phyloP scores from a whole-genome alignment of 2,113 vertebrate genomes.

The Rhea americana region DNA sequence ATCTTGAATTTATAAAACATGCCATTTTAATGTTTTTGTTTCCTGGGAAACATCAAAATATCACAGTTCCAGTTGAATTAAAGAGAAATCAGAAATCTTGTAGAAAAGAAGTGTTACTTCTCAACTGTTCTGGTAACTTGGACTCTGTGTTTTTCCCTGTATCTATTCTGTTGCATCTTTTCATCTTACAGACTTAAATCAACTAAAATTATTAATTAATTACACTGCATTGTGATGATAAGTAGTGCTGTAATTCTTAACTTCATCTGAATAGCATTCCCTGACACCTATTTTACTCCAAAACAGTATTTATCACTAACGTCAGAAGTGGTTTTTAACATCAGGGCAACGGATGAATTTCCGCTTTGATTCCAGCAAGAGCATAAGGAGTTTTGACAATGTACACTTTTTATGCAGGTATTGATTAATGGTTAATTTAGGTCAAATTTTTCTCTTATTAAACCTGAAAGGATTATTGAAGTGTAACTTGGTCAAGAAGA shows the following conservation, averaged over 20 bases:
- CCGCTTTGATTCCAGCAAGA: neutral
- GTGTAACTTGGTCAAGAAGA: neutral
- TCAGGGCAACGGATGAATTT: neutral
- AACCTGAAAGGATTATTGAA: neutral
- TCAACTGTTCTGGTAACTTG: neutral
- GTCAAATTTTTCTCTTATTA: neutral
- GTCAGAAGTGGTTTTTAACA: accelerated
- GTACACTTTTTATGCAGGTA: neutral
- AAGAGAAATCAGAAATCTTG: neutral
- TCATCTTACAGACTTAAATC: neutral
- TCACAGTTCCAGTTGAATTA: neutral
- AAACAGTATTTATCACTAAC: neutral
- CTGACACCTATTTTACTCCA: neutral
- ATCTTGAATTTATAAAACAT: neutral
- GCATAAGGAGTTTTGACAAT: neutral
- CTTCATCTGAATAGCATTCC: neutral
- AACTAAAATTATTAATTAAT: too few relatives aligned
- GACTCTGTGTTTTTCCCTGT: neutral
- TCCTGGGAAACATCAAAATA: neutral
- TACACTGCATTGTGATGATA: neutral
- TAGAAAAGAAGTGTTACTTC: neutral
- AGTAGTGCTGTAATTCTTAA: neutral
- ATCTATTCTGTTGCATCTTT: neutral
- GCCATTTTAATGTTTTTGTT: neutral
- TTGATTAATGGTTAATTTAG: neutral